These are phyloP conservation scores for Eucriotettix oculatus DNA, from an alignment of 2,888 invertebrate genomes.

Conservation along the genomic window DNA sequence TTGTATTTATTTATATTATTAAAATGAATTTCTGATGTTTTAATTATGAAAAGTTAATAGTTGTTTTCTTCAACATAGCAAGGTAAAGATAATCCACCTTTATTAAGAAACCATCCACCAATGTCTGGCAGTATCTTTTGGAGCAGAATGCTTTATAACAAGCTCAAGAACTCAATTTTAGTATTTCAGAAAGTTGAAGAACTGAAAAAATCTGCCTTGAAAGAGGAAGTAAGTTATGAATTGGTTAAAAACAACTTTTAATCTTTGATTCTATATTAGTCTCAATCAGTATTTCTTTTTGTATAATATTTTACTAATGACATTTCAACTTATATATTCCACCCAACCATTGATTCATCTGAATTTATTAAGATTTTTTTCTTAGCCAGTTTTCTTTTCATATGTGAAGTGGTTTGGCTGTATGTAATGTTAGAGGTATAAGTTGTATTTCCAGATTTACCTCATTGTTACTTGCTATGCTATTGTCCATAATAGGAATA, in stretches of 20 bases:
- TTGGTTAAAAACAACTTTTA: not conserved
- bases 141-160: constrained; percentile 62
- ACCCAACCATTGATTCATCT: too few relatives aligned
- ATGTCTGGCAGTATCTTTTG: constrained; percentile 75
- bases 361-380: too few relatives aligned
- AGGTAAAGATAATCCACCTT: constrained; percentile 44
- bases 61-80: constrained; percentile 27
- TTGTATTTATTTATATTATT: not conserved
- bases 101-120: constrained; percentile 60
- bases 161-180: constrained; percentile 63
- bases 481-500: too few relatives aligned
- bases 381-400: too few relatives aligned
- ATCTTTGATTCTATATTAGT: too few relatives aligned
- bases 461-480: too few relatives aligned
- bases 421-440: too few relatives aligned
- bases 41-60: constrained; percentile 1
- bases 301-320: too few relatives aligned
- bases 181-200: constrained; percentile 62
- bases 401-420: too few relatives aligned
- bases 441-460: too few relatives aligned
- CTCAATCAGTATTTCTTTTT: not conserved
- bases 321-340: not conserved
- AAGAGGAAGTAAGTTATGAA: constrained; percentile 33
- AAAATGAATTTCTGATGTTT: not conserved
- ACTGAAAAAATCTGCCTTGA: constrained; percentile 53